Evolutionary conservation across 2,797 vertebrate species (phyloP), one percentile per base, ranked within the genome.

Genomic region (Oryzias sinensis): DNA sequence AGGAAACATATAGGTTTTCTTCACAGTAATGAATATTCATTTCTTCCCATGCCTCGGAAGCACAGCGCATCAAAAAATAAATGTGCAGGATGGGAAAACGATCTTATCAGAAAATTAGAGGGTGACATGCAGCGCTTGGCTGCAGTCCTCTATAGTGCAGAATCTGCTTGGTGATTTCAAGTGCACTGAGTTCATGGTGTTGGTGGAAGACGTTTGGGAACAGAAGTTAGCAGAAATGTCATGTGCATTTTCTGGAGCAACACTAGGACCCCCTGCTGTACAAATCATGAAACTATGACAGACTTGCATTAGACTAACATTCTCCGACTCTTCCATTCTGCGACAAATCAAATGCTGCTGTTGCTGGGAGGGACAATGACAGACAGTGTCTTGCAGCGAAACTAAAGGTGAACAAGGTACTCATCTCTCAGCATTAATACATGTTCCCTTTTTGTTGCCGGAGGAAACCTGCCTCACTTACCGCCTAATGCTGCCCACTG

Each of bases 1-100:
- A 80, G 78, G 83, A 87, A 79, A 62, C 74, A 84, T 80, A 77
- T 65, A 79, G 69, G 62, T 70, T 65, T 64, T 66, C 71, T 53
- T 63, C 74, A 37, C 53, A 53, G 52, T 68, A 69, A 85, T 88
- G 82, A 85, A 90, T 90, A 87, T 87, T 86, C 72, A 88, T 86
- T 47, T 65, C 11, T 76, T 37, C 69, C 62, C 18, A 41, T 16
- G 16, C 9, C 22, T 74, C 73, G 74, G 64, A 72, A 79, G 74
- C 69, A 73, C 69, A 72, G 53, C 57, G 49, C 73, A 84, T 81
- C 65, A 37, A 74, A 78, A 85, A 82, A 76, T 75, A 80, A 59
- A 87, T 71, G 75, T 57, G 62, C 53, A n/a, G 53, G 24, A 24
- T 40, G 43, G 33, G 74, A 79, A 64, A 80, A 72, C 9, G 59